These are phyloP conservation scores for Bombus waltoni DNA, from an alignment of 1,140 invertebrate genomes.

Conservation along the genomic window DNA sequence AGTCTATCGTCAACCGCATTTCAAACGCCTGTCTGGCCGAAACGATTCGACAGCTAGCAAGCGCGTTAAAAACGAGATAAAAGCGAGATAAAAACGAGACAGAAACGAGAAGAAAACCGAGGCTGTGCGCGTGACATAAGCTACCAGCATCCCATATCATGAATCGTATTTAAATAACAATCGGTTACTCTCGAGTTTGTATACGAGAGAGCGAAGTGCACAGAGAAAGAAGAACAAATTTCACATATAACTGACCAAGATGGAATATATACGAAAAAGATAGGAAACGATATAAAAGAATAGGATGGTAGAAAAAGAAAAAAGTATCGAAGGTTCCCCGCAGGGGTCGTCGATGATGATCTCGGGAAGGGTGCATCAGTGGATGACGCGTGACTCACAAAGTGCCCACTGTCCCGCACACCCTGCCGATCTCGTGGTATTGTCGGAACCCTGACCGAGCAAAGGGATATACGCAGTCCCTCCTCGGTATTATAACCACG, in stretches of 20 bases:
- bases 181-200: neutral
- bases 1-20: neutral
- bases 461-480: slow-evolving; percentile 1
- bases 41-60: neutral
- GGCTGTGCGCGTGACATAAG: too few relatives aligned
- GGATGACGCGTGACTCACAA: slow-evolving; percentile 67
- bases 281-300: neutral
- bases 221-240: neutral
- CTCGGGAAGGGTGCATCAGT: slow-evolving; percentile 45
- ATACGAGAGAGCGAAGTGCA: neutral
- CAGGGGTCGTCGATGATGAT: slow-evolving; percentile 61
- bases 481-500: slow-evolving; percentile 45
- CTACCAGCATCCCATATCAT: slow-evolving; percentile 2
- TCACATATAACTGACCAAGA: neutral
- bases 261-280: neutral
- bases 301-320: neutral
- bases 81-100: neutral
- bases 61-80: neutral
- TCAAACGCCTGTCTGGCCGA: neutral
- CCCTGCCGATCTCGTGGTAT: slow-evolving; percentile 51
- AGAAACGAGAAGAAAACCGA: slow-evolving; percentile 13
- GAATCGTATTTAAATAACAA: slow-evolving; percentile 35
- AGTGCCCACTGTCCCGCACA: slow-evolving; percentile 66
- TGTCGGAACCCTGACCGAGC: slow-evolving; percentile 26
- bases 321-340: slow-evolving; percentile 44